Conservation (phyloP, 2,113 vertebrate species). For the Boulengeromyrus knoepffleri region DNA sequence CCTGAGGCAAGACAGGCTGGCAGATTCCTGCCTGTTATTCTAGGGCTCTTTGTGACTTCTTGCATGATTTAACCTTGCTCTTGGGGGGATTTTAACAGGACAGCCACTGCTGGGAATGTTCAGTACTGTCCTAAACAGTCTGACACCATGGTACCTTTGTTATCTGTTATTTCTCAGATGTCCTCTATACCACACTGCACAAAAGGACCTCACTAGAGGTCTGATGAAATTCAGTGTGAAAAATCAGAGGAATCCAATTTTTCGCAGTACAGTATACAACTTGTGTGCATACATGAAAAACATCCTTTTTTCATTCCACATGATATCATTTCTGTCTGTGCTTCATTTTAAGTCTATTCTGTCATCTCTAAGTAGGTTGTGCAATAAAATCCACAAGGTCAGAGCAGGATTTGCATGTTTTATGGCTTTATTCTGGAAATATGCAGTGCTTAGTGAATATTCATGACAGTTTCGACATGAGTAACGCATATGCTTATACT, state of each 20-base stretch:
- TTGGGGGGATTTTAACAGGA: neutral
- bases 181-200: neutral
- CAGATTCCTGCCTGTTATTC: neutral
- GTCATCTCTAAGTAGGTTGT: neutral
- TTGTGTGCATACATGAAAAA: neutral
- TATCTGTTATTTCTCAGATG: neutral
- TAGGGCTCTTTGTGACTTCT: neutral
- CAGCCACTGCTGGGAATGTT: neutral
- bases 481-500: neutral
- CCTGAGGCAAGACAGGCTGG: neutral
- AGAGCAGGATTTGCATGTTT: neutral
- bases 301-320: neutral
- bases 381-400: neutral
- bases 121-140: neutral
- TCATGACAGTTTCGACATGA: neutral
- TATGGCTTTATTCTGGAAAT: neutral
- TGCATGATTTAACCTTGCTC: constrained; percentile 1
- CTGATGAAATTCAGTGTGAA: neutral
- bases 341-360: neutral
- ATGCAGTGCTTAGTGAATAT: constrained; percentile 1
- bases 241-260: neutral
- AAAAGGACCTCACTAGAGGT: neutral
- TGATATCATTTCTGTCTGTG: neutral
- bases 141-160: neutral
- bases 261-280: neutral